Evolutionary conservation across 2,113 vertebrate species (phyloP).

Genomic region (Carlito syrichta): DNA sequence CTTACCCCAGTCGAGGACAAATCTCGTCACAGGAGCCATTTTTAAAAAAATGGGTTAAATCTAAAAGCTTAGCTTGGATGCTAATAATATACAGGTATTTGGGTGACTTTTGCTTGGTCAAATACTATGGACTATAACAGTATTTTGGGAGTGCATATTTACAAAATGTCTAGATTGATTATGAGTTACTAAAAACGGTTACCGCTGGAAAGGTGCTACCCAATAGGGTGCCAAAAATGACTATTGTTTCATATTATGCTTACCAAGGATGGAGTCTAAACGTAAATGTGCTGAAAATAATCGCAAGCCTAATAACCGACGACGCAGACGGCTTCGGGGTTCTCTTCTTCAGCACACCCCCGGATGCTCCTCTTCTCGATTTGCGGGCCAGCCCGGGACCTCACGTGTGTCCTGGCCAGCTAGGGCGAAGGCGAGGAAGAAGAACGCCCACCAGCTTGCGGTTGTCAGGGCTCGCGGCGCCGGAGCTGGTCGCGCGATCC

Average conservation of each 20-base stretch:
- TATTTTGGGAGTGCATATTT: neutral
- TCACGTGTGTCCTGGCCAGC: no score
- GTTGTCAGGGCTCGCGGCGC: no score
- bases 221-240: neutral
- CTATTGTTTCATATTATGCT: neutral
- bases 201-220: neutral
- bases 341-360: no score
- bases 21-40: neutral
- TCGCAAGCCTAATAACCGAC: no score
- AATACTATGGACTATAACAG: neutral
- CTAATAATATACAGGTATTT: neutral
- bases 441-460: no score
- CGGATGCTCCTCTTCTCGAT: no score
- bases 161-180: neutral
- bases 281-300: neutral
- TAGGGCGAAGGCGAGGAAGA: no score
- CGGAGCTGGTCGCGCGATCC: no score
- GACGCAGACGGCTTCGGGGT: no score
- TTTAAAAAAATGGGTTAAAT: neutral
- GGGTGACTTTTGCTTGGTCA: neutral
- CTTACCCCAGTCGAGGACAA: neutral
- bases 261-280: neutral
- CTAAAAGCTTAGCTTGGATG: neutral
- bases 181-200: neutral
- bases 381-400: no score